phyloP scores from a whole-genome alignment of 2,888 invertebrate genomes.

The Melanostoma mellinum region DNA sequence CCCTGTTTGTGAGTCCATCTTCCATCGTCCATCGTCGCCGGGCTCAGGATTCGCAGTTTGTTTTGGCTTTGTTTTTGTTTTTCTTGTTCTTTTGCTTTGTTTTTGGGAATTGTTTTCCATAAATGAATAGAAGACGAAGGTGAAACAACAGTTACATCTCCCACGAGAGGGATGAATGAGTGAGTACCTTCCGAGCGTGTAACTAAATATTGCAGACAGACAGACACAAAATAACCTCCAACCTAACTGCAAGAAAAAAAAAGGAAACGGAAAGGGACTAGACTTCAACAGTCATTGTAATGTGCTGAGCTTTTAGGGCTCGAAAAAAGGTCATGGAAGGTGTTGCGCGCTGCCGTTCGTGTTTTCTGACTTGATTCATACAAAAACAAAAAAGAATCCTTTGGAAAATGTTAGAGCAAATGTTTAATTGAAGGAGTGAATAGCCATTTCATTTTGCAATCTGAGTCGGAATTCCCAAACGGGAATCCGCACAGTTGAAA shows the following conservation, averaged over 20 bases:
- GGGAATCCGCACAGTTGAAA: too few relatives aligned
- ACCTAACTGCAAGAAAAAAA: neutral
- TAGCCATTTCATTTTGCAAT: too few relatives aligned
- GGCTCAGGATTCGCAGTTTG: too few relatives aligned
- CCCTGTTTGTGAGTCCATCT: conserved; percentile 46
- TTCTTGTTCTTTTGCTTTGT: neutral
- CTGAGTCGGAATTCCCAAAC: too few relatives aligned
- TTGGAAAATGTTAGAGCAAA: too few relatives aligned
- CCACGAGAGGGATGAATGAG: conserved; percentile 62
- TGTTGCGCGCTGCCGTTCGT: neutral
- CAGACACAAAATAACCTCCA: conserved; percentile 8
- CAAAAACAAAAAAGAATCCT: too few relatives aligned
- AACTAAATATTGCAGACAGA: conserved; percentile 35
- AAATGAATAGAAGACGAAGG: conserved; percentile 55
- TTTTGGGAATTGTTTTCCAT: conserved; percentile 63
- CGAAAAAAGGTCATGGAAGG: conserved; percentile 19
- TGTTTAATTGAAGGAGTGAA: too few relatives aligned
- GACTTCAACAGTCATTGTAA: neutral
- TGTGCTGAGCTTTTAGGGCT: conserved; percentile 15
- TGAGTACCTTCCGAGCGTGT: conserved; percentile 28
- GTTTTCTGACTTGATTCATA: too few relatives aligned
- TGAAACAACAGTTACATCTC: conserved; percentile 60
- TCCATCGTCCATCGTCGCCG: conserved; percentile 30
- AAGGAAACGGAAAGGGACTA: neutral
- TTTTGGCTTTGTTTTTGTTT: conserved; percentile 31